Evolutionary conservation across 2,113 vertebrate genomes (phyloP).

Genomic region (Macheiramphus alcinus): DNA sequence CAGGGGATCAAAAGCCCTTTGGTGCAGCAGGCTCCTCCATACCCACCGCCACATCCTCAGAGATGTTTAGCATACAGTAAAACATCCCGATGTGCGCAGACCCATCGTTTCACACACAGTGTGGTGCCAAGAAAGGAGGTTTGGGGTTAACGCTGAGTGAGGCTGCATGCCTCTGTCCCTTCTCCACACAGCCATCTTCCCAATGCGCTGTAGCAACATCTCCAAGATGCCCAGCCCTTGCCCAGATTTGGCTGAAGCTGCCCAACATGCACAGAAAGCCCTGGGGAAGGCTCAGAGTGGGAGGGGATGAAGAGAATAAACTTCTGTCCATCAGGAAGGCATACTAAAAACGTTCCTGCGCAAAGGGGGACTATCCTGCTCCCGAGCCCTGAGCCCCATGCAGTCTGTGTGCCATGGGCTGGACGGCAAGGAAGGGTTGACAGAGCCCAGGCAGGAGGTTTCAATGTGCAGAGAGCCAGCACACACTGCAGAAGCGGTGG

Average conservation of each 20-base stretch:
- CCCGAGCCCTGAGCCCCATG: neutral
- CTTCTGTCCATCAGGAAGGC: neutral
- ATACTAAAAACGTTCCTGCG: neutral
- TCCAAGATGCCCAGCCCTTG: neutral
- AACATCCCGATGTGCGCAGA: neutral
- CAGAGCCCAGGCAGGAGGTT: neutral
- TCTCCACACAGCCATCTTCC: neutral
- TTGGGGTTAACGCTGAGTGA: neutral
- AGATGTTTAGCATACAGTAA: no score
- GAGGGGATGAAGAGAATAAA: neutral
- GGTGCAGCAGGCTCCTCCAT: neutral
- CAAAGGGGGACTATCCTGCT: neutral
- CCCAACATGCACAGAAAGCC: neutral
- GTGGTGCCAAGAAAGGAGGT: neutral
- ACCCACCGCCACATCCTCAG: neutral
- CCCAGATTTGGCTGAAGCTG: neutral
- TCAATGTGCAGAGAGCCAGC: neutral
- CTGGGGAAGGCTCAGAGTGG: neutral
- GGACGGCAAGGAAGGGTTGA: neutral
- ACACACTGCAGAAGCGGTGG: rapidly evolving
- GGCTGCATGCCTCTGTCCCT: neutral
- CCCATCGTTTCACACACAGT: neutral
- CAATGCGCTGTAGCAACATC: rapidly evolving
- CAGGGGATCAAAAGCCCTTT: neutral
- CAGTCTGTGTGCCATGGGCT: rapidly evolving